Base-by-base conservation (phyloP, 2,797 vertebrate species). In the Gambelia wislizenii region DNA sequence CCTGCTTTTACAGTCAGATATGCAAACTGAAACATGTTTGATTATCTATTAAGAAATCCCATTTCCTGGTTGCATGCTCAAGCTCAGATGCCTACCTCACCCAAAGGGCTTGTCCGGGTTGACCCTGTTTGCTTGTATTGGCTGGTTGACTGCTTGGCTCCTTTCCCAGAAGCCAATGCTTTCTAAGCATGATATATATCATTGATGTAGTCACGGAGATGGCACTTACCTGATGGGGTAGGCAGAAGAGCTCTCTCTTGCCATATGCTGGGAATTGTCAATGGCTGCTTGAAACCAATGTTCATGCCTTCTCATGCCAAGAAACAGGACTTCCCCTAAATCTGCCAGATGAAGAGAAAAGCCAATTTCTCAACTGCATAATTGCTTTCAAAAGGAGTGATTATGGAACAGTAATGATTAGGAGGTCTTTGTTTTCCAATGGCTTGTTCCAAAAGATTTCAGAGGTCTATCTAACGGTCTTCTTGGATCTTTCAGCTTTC, bases 251-350 rank as follows among this genome's bases (percentile, higher is more conserved):
- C 97, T 97, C 98, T 98, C 98, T 98, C 97, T 97, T 97, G 97
- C 98, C 99, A 99, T 99, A 99, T 99, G 98, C 97, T 98, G 96
- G 96, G 95, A 97, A 98, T 98, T 98, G 98, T 99, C 98, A 98
- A 97, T 95, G 97, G 96, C 97, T 98, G 97, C 97, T 97, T 96
- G 96, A 97, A 96, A 98, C 98, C 98, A 99, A 98, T 97, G 96
- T 93, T 96, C 97, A 97, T 83, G 95, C 94, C 94, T 95, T 91
- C 93, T 91, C 85, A 90, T 97, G 97, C 97, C 97, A 98, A 95
- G 91, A 96, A 97, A 95, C 94, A 94, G 96, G 96, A 95, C 96
- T 97, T 96, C 96, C 93, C 47, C 88, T 91, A 56, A 96, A 95
- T 89, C 90, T 97, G 96, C 96, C 97, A 97, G 96, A 94, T 94